These are phyloP conservation scores for Ia io DNA, from an alignment of 2,113 vertebrate genomes.

Conservation along the genomic window DNA sequence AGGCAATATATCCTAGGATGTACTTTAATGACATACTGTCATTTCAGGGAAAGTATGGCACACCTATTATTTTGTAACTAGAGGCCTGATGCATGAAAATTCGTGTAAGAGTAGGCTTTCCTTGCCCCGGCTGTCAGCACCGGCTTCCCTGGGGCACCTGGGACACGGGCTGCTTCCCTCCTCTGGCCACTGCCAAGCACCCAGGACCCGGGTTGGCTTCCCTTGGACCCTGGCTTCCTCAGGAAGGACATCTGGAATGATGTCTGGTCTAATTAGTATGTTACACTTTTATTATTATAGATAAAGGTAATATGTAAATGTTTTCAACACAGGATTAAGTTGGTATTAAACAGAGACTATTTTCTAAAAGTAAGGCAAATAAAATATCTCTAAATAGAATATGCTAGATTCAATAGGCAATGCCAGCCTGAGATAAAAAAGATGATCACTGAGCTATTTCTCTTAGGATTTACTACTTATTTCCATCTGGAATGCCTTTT, in stretches of 20 bases:
- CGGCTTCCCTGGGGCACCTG: no score
- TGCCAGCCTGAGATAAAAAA: not conserved
- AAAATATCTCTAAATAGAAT: not conserved
- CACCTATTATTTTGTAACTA: not conserved
- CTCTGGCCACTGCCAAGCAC: no score
- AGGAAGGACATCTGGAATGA: no score
- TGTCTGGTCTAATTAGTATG: no score
- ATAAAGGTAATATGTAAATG: not conserved
- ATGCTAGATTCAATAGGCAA: not conserved
- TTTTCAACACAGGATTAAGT: not conserved
- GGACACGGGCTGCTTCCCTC: no score
- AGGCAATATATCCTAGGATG: not conserved
- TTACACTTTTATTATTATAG: no score
- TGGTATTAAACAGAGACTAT: not conserved
- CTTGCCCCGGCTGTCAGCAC: no score
- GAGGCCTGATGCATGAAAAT: no score
- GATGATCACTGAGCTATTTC: not conserved
- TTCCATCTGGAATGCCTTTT: not conserved
- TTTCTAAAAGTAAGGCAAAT: not conserved
- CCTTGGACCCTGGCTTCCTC: no score
- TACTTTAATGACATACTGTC: not conserved
- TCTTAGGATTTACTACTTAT: not conserved
- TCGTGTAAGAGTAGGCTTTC: no score
- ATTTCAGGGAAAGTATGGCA: not conserved
- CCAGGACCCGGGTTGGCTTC: no score